Conservation (phyloP, 2,888 invertebrate species). For the Mimas tiliae region DNA sequence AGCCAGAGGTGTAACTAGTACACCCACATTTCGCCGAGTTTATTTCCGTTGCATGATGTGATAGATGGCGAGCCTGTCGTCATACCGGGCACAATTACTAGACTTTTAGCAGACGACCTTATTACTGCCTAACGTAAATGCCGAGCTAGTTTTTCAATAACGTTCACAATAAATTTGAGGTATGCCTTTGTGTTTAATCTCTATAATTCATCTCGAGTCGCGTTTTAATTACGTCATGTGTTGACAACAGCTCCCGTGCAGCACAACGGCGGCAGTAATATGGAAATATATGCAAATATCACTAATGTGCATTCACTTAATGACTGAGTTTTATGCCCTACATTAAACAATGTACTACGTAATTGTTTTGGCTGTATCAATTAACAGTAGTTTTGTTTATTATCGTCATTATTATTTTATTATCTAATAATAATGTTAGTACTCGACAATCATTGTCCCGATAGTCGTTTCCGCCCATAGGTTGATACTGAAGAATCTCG, state of each 20-base stretch:
- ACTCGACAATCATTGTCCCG: too few species aligned
- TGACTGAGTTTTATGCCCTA: slow-evolving; percentile 42
- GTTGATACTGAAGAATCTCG: too few species aligned
- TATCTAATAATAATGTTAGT: background rate
- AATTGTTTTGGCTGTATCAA: slow-evolving; percentile 4
- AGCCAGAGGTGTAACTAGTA: too few species aligned
- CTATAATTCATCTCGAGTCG: slow-evolving; percentile 48
- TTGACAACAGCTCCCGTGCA: slow-evolving; percentile 37
- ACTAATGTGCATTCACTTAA: slow-evolving; percentile 49
- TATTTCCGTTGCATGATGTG: too few species aligned
- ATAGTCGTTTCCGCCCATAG: too few species aligned
- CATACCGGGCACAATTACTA: too few species aligned
- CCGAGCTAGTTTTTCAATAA: slow-evolving; percentile 31
- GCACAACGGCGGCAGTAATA: slow-evolving; percentile 40
- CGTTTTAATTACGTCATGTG: slow-evolving; percentile 52
- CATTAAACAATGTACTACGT: slow-evolving; percentile 18
- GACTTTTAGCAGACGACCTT: background rate
- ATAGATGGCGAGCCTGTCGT: too few species aligned
- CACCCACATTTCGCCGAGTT: too few species aligned
- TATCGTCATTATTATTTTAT: background rate
- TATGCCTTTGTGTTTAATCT: slow-evolving; percentile 38
- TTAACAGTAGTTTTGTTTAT: background rate
- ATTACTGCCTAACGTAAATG: background rate
- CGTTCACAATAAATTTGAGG: slow-evolving; percentile 19
- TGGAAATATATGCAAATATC: slow-evolving; percentile 64